Conservation (phyloP, 2,113 vertebrate species). For the Lipophrys pholis region DNA sequence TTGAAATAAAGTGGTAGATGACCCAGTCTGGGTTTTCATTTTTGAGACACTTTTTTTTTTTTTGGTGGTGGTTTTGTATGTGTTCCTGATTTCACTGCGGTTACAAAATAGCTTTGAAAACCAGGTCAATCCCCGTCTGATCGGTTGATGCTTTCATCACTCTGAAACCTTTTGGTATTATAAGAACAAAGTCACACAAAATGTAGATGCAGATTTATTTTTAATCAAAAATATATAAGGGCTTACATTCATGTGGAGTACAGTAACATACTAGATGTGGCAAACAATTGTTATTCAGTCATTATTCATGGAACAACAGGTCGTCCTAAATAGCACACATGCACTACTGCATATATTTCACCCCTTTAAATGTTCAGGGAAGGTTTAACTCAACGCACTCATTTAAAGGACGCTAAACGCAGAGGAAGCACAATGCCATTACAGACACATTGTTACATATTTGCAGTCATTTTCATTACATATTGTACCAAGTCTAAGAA, state of each 20-base stretch:
- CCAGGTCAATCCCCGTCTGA: constrained; percentile 45
- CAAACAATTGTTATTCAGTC: constrained; percentile 18
- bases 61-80: too few relatives aligned
- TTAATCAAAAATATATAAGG: constrained; percentile 55
- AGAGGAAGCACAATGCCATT: constrained; percentile 32
- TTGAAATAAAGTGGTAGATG: background rate
- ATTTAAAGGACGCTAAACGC: constrained; percentile 45
- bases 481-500: constrained; percentile 27
- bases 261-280: constrained; percentile 36
- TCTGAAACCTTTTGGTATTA: constrained; percentile 23
- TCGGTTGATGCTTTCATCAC: constrained; percentile 18
- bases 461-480: constrained; percentile 35
- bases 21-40: constrained; percentile 1
- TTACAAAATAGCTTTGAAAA: constrained; percentile 34
- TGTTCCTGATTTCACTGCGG: background rate
- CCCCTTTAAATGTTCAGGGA: constrained; percentile 14
- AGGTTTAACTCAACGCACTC: constrained; percentile 4
- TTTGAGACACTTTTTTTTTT: constrained; percentile 6
- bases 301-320: constrained; percentile 19
- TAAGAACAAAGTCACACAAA: constrained; percentile 37
- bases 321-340: constrained; percentile 49
- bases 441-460: constrained; percentile 4
- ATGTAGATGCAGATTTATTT: constrained; percentile 40
- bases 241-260: constrained; percentile 54
- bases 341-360: constrained; percentile 47